Conservation (phyloP, 2,797 vertebrate species). For the Tauraco hartlaubi region DNA sequence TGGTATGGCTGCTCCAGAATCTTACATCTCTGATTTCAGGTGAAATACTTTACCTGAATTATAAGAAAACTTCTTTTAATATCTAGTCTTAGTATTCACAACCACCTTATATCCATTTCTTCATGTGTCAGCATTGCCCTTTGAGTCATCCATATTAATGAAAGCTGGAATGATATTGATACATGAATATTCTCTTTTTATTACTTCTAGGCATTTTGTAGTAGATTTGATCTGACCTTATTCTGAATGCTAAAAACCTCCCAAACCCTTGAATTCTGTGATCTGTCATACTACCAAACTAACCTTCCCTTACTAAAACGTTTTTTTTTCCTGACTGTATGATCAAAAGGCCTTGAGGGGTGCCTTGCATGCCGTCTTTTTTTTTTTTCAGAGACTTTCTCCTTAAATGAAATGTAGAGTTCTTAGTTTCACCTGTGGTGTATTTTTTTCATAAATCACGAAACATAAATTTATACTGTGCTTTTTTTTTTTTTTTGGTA, state of each 20-base stretch:
- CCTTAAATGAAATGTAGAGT: background rate
- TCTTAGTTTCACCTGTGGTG: background rate
- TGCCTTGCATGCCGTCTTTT: background rate
- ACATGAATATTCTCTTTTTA: conserved; percentile 46
- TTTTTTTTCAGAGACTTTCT: background rate
- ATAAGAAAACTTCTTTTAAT: background rate
- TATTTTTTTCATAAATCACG: background rate
- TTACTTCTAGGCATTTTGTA: conserved; percentile 37
- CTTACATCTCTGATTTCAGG: background rate
- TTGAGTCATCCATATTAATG: conserved; percentile 18
- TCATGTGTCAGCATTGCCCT: background rate
- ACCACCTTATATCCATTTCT: background rate
- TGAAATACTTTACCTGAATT: background rate
- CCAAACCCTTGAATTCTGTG: background rate
- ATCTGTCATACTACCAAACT: background rate
- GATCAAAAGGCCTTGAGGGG: conserved; percentile 29
- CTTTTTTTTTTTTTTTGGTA: background rate
- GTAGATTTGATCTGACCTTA: conserved; percentile 18
- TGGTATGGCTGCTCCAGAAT: background rate
- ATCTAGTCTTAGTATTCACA: background rate
- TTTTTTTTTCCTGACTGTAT: background rate
- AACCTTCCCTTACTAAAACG: background rate
- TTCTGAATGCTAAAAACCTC: background rate
- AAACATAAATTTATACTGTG: background rate
- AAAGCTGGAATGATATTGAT: background rate